phyloP scores from a whole-genome alignment of 92 coral and sea anemone species.

The Epizoanthus ramosus region DNA sequence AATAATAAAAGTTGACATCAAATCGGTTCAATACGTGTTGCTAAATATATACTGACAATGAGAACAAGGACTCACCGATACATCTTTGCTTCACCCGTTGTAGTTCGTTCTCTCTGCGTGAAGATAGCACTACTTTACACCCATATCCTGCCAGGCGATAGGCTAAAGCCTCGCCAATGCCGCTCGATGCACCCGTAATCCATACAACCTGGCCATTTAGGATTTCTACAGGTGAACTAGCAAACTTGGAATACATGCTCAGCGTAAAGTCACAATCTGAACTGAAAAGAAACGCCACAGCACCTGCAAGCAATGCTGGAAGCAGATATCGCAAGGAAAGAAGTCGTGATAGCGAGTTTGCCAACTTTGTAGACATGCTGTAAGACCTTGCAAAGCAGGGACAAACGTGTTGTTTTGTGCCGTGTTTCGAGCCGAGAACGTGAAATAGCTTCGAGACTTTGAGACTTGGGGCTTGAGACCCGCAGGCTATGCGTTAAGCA shows the following conservation, averaged over 20 bases:
- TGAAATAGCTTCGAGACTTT: no score
- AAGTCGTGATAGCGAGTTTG: neutral
- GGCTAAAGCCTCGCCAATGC: conserved; percentile 92
- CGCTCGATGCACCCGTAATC: conserved; percentile 99
- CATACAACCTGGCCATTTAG: conserved; percentile 88
- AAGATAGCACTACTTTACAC: conserved; percentile 84
- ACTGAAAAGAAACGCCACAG: conserved; percentile 2
- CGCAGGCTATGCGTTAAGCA: neutral
- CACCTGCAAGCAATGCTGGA: neutral
- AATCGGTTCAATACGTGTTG: no score
- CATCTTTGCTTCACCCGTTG: conserved; percentile 86
- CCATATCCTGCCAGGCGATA: conserved; percentile 86
- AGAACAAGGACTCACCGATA: conserved; percentile 58
- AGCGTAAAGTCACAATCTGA: conserved; percentile 82
- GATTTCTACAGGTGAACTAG: conserved; percentile 63
- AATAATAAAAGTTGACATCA: no score
- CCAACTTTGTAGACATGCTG: conserved; percentile 26
- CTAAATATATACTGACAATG: neutral
- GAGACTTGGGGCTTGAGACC: no score
- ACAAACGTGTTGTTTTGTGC: no score
- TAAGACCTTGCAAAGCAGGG: neutral
- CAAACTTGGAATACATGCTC: conserved; percentile 75
- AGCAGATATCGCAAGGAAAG: neutral
- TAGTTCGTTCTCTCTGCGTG: conserved; percentile 82
- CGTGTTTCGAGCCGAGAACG: no score